phyloP scores from a whole-genome alignment of 2,888 invertebrate species.

The Oxycera nigricornis region DNA sequence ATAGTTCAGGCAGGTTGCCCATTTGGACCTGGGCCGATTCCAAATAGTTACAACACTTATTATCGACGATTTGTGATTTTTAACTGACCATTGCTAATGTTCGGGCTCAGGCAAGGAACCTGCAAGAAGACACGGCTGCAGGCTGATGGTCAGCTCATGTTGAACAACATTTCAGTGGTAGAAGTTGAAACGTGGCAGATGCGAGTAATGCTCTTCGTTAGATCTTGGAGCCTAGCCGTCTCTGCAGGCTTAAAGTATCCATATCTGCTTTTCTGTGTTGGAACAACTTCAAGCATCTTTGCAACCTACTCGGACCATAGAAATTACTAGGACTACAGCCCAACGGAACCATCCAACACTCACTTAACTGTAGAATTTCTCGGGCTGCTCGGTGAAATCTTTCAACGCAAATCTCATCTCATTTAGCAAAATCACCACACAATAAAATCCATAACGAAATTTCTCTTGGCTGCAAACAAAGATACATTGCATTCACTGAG shows the following conservation, averaged over 20 bases:
- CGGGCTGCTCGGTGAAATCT: not conserved
- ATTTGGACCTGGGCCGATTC: slow-evolving; percentile 20
- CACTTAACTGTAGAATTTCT: not conserved
- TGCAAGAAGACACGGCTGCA: not conserved
- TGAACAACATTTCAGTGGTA: too few species aligned
- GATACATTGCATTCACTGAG: not conserved
- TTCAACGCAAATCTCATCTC: not conserved
- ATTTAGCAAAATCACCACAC: not conserved
- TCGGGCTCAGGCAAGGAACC: slow-evolving; percentile 3
- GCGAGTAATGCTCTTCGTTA: too few species aligned
- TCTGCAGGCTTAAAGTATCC: too few species aligned
- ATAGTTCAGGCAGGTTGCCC: slow-evolving; percentile 6
- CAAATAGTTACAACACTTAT: slow-evolving; percentile 42
- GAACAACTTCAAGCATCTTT: too few species aligned
- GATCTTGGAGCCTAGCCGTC: too few species aligned
- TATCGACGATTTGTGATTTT: slow-evolving; percentile 47
- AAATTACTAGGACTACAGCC: too few species aligned
- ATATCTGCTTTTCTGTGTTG: too few species aligned
- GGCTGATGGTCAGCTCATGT: not conserved
- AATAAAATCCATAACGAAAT: not conserved
- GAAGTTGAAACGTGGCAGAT: too few species aligned
- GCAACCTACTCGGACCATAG: too few species aligned
- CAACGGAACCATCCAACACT: not conserved
- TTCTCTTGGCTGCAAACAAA: not conserved
- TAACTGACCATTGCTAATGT: slow-evolving; percentile 44